phyloP scores from a whole-genome alignment of 92 coral and sea anemone species.

The Desmophyllum pertusum region DNA sequence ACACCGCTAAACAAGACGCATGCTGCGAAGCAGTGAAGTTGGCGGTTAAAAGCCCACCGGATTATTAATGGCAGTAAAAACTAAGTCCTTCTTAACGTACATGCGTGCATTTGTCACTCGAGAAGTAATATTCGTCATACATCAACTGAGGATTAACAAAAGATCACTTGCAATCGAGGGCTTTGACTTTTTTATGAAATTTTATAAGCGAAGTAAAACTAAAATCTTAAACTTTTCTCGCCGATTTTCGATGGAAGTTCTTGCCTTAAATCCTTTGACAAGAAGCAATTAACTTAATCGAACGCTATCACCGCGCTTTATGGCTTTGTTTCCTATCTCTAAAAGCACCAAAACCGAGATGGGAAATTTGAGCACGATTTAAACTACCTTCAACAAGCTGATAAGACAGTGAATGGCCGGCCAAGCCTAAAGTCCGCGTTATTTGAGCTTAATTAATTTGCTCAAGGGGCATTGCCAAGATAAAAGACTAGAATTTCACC shows the following conservation, averaged over 20 bases:
- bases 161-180: slow-evolving; percentile 25
- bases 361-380: slow-evolving; percentile 69
- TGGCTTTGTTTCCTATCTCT: slow-evolving; percentile 43
- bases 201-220: background rate
- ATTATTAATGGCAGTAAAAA: slow-evolving; percentile 39
- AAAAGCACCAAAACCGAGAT: slow-evolving; percentile 48
- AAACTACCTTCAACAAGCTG: slow-evolving; percentile 58
- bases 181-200: slow-evolving; percentile 11
- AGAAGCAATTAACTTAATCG: slow-evolving; percentile 53
- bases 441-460: slow-evolving; percentile 70
- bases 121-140: slow-evolving; percentile 21
- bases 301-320: slow-evolving; percentile 43
- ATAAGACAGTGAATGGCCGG: slow-evolving; percentile 41
- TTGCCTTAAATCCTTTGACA: slow-evolving; percentile 38
- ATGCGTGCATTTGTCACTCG: slow-evolving; percentile 37
- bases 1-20: slow-evolving; percentile 2
- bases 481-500: slow-evolving; percentile 68
- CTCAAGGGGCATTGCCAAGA: slow-evolving; percentile 63
- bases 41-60: slow-evolving; percentile 34
- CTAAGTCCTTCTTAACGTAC: slow-evolving; percentile 41
- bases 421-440: slow-evolving; percentile 47
- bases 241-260: background rate
- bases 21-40: slow-evolving; percentile 19
- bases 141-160: slow-evolving; percentile 31
- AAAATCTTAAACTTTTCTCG: background rate